Conservation (phyloP, 2,888 invertebrate genomes). For the Clunio marinus region DNA sequence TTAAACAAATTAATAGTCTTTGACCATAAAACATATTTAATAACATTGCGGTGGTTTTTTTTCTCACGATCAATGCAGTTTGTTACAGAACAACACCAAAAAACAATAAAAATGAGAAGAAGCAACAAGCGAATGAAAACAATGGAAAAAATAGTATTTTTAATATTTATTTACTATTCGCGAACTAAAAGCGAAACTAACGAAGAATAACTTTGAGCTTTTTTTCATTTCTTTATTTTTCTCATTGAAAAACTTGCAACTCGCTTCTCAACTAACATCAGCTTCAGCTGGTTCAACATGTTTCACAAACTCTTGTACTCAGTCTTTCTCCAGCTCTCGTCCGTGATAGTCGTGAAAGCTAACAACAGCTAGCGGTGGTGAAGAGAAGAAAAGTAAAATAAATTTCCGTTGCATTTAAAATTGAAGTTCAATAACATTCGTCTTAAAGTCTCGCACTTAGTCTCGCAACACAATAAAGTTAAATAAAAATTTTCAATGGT, state of each 20-base stretch:
- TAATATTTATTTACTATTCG: background rate
- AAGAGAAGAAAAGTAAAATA: background rate
- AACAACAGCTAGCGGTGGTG: background rate
- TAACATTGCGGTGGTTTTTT: conserved; percentile 16
- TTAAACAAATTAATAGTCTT: conserved; percentile 11
- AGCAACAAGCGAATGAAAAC: background rate
- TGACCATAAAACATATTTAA: conserved; percentile 20
- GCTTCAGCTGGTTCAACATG: background rate
- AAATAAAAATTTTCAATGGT: conserved; percentile 27
- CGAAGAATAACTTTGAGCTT: background rate
- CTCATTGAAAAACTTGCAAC: background rate
- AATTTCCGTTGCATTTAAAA: conserved; percentile 13
- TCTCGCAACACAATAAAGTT: background rate
- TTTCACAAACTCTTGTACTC: no score
- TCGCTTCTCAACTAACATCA: background rate
- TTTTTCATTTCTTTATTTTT: background rate
- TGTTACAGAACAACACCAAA: background rate
- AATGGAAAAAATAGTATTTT: background rate
- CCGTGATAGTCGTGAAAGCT: conserved; percentile 10
- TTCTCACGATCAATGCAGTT: conserved; percentile 24
- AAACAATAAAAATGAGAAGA: background rate
- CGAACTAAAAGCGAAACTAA: background rate
- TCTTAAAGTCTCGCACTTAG: background rate
- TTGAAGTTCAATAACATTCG: conserved; percentile 15
- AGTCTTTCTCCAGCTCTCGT: conserved; percentile 29